phyloP scores from a whole-genome alignment of 2,797 vertebrate species.

The Gadopsis marmoratus region DNA sequence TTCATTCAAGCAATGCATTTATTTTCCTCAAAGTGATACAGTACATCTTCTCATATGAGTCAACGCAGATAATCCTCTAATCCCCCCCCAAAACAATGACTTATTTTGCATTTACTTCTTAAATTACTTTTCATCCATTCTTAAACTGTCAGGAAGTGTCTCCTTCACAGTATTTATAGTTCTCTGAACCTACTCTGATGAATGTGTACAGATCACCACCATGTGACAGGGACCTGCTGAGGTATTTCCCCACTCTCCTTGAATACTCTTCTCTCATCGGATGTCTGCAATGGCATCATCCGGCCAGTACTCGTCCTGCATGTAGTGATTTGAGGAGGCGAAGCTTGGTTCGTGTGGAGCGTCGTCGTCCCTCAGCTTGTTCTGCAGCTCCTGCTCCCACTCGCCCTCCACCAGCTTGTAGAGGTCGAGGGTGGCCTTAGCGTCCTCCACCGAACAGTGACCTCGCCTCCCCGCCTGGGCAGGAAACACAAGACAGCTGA shows the following conservation, averaged over 20 bases:
- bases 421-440: constrained; percentile 90
- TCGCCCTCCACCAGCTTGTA: constrained; percentile 93
- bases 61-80: background rate
- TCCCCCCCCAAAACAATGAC: background rate
- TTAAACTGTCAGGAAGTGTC: background rate
- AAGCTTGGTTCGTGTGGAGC: constrained; percentile 28
- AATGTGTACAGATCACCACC: background rate
- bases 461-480: constrained; percentile 85
- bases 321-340: constrained; percentile 84
- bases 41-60: background rate
- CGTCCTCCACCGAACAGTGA: constrained; percentile 95
- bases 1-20: constrained; percentile 16
- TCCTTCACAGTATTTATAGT: background rate
- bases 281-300: constrained; percentile 78
- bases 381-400: constrained; percentile 87
- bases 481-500: background rate
- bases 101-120: background rate
- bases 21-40: background rate
- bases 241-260: constrained; percentile 2
- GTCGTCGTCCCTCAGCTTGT: constrained; percentile 71
- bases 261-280: constrained; percentile 54
- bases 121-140: background rate
- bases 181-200: background rate
- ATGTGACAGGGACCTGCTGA: background rate
- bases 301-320: constrained; percentile 95